Percentiles rank a stretch among this genome's conserved stretches.
Conservation (phyloP, 2,797 vertebrate species). For the Enteromius mattozi region DNA sequence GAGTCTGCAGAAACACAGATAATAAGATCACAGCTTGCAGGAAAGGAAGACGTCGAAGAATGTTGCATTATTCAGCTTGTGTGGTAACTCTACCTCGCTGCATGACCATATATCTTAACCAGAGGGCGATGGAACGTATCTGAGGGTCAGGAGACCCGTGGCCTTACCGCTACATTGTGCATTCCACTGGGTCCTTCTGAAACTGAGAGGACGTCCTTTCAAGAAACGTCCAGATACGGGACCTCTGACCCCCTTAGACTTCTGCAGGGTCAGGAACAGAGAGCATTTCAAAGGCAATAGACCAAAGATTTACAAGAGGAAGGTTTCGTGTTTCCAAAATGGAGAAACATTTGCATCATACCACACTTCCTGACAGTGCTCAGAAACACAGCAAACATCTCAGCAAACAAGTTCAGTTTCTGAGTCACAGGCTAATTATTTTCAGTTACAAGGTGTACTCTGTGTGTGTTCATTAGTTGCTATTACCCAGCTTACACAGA, state of each 20-base stretch:
- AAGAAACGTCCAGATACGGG: constrained; percentile 5
- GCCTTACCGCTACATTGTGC: constrained; percentile 23
- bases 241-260: constrained; percentile 37
- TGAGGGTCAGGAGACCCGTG: constrained; percentile 26
- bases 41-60: constrained; percentile 16
- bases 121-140: constrained; percentile 13
- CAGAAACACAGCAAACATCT: background rate
- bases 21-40: constrained; percentile 15
- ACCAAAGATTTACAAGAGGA: constrained; percentile 36
- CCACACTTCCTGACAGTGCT: constrained; percentile 19
- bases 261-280: constrained; percentile 22
- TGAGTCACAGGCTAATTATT: background rate
- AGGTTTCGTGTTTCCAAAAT: constrained; percentile 44
- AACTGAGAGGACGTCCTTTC: constrained; percentile 1
- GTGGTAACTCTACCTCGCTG: constrained; percentile 47
- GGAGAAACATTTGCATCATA: background rate
- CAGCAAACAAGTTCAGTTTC: background rate
- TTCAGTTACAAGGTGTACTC: background rate
- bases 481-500: background rate
- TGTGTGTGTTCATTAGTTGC: background rate
- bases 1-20: background rate
- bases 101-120: constrained; percentile 37
- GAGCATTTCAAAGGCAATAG: background rate
- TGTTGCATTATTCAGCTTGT: constrained; percentile 57
- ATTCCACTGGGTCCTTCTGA: constrained; percentile 25